Conservation (phyloP, 1,140 invertebrate genomes). For the Drosophila teissieri region DNA sequence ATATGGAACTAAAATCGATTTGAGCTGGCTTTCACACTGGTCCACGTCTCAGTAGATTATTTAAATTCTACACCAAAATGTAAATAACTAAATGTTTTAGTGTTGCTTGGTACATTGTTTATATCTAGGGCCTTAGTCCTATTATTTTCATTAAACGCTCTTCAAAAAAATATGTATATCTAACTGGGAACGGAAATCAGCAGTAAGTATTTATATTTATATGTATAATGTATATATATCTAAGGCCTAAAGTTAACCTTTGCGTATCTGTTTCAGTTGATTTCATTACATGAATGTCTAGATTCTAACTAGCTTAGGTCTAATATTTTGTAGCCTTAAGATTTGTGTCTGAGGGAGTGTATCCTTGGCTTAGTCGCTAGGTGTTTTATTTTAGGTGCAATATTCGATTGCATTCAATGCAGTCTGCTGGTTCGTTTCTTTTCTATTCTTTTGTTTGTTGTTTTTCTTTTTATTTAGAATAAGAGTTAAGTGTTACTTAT, state of each 20-base stretch:
- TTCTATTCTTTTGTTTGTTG: background rate
- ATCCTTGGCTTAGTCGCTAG: constrained; percentile 45
- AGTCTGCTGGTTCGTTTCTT: constrained; percentile 51
- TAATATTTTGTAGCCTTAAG: constrained; percentile 34
- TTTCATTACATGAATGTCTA: constrained; percentile 49
- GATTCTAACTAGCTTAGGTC: constrained; percentile 40
- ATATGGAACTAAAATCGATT: constrained; percentile 30
- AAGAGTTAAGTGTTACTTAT: background rate
- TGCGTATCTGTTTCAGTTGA: constrained; percentile 17
- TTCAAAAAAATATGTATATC: constrained; percentile 2
- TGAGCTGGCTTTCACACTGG: constrained; percentile 10
- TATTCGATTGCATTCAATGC: constrained; percentile 67
- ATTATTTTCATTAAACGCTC: constrained; percentile 29
- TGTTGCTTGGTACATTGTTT: constrained; percentile 12
- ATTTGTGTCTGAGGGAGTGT: constrained; percentile 38
- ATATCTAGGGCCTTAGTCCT: constrained; percentile 22
- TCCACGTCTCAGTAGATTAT: constrained; percentile 3
- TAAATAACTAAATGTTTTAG: constrained; percentile 9
- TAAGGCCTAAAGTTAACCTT: constrained; percentile 34
- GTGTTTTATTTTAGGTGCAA: constrained; percentile 29
- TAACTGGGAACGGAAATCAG: constrained; percentile 22
- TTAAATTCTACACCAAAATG: constrained; percentile 3
- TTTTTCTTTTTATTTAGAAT: constrained; percentile 8
- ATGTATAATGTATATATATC: constrained; percentile 5
- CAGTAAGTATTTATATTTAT: constrained; percentile 2